Percentiles rank a stretch among this genome's conserved stretches.
Evolutionary conservation across 2,797 vertebrate species (phyloP).

Genomic region (Spea hammondii): DNA sequence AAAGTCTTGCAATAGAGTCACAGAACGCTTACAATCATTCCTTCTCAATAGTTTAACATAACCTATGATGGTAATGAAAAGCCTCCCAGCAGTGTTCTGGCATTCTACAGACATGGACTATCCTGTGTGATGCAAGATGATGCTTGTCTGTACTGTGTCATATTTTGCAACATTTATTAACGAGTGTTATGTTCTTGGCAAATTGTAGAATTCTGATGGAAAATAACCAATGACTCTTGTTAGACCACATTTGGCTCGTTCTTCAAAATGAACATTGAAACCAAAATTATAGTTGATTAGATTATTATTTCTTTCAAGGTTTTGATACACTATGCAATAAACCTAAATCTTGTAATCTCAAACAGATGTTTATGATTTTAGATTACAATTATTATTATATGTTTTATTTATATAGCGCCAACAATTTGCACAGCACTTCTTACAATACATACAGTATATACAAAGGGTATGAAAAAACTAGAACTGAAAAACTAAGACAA

Average conservation of each 20-base stretch:
- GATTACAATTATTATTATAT: too few relatives aligned
- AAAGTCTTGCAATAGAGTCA: background rate
- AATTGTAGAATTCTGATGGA: slow-evolving; percentile 3
- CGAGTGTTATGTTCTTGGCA: slow-evolving; percentile 27
- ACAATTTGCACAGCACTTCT: too few relatives aligned
- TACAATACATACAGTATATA: too few relatives aligned
- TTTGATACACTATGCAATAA: too few relatives aligned
- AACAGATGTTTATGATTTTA: too few relatives aligned
- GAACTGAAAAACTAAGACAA: too few relatives aligned
- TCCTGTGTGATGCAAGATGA: slow-evolving; percentile 24
- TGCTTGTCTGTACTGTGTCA: slow-evolving; percentile 9
- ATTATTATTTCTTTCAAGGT: too few relatives aligned
- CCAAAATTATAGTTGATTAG: background rate
- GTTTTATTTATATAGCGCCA: too few relatives aligned
- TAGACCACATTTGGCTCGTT: background rate
- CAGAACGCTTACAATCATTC: background rate
- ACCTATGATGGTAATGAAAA: slow-evolving; percentile 15
- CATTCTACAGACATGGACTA: background rate
- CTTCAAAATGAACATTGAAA: slow-evolving; percentile 1
- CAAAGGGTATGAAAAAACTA: too few relatives aligned
- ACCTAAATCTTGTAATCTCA: too few relatives aligned
- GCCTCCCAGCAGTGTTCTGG: background rate
- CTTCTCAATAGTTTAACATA: background rate
- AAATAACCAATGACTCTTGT: slow-evolving; percentile 22
- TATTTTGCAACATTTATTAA: slow-evolving; percentile 32